Conservation (phyloP, 2,888 invertebrate genomes). For the Tuberolachnus salignus region DNA sequence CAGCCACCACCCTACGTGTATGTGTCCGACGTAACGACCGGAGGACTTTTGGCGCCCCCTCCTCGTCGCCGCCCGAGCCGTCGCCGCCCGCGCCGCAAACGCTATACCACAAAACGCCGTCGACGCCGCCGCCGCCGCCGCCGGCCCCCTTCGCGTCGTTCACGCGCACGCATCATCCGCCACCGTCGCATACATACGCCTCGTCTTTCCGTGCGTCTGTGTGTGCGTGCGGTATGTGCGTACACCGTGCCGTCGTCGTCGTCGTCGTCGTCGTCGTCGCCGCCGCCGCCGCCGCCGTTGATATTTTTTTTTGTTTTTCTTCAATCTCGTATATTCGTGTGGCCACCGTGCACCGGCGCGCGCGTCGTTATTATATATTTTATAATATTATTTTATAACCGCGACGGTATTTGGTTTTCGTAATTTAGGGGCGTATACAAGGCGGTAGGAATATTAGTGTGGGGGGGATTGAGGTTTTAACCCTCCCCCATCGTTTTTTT, state of each 20-base stretch:
- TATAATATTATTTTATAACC: no score
- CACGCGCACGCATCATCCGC: conserved; percentile 38
- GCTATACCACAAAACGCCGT: conserved; percentile 17
- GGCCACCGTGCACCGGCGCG: no score
- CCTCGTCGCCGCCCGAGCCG: conserved; percentile 10
- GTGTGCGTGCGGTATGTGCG: neutral
- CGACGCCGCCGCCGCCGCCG: conserved; percentile 19
- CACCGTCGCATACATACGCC: neutral
- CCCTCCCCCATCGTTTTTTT: no score
- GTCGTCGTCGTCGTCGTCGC: no score
- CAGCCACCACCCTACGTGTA: conserved; percentile 39
- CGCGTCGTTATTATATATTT: no score
- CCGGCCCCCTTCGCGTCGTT: conserved; percentile 41
- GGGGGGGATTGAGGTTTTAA: no score
- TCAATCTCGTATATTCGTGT: no score
- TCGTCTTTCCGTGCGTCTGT: neutral
- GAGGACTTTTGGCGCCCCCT: conserved; percentile 55
- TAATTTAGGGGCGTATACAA: no score
- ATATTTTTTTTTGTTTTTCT: no score
- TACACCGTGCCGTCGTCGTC: neutral
- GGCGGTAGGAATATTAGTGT: no score
- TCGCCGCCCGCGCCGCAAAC: neutral
- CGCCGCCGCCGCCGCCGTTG: no score
- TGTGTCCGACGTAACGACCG: conserved; percentile 56
- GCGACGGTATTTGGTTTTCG: no score